Base-by-base conservation (phyloP, 1,140 invertebrate genomes). In the Ectropis grisescens region DNA sequence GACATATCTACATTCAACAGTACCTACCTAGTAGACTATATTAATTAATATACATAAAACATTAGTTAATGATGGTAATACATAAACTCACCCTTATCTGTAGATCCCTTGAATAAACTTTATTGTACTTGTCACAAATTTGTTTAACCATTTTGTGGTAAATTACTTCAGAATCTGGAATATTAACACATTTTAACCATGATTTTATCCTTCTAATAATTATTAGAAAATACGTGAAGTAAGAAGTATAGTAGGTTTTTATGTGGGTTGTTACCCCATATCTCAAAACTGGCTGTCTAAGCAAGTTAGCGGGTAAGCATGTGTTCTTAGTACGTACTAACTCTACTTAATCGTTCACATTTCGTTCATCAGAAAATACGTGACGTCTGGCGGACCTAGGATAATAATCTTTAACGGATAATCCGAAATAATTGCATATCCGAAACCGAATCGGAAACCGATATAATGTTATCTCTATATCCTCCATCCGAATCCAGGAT, bases 41-140 rank as follows among this genome's bases (percentile, higher is more conserved):
- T n/a, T n/a, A n/a, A n/a, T n/a, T n/a, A n/a, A n/a, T n/a, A n/a
- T n/a, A n/a, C n/a, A n/a, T n/a, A n/a, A 22, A 28, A 23, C 22
- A 28, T 6, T 24, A 8, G 12, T 2, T 2, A 19, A 19, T 4
- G 8, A 19, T 2, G 2, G 24, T 2, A 23, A 10, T 26, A 26
- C 24, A 60, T 33, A 62, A 69, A 35, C 31, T 48, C 35, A 70
- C 69, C 33, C 41, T 83, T 24, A 83, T 65, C 58, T 89, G 85
- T 38, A 93, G 58, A 27, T 93, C 85, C 60, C 86, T 87, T 3
- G 88, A 87, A 66, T 92, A 95, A 8, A 58, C 72, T 62, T 90
- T 90, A 1, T 88, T 89, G 79, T 88, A 91, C 54, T 82, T 81
- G 23, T 80, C 75, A 8, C 85, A 85, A 30, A 89, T 86, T 29